Conservation (phyloP, 2,113 vertebrate species). For the Castor canadensis region DNA sequence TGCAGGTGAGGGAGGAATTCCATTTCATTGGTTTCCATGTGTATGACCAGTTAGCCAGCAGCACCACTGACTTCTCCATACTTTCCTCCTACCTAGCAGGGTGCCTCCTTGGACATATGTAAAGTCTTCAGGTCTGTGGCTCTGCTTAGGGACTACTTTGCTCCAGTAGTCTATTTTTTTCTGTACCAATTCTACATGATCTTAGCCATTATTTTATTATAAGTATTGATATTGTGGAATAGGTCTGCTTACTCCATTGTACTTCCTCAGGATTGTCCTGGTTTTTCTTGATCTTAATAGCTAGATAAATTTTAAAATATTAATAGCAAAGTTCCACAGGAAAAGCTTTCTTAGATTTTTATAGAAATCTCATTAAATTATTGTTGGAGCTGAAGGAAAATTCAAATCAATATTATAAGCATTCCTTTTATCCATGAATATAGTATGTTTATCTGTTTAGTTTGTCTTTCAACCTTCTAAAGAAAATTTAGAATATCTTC, state of each 20-base stretch:
- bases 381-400: not conserved
- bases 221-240: not conserved
- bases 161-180: not conserved
- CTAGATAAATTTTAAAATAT: not conserved
- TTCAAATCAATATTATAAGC: not conserved
- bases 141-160: not conserved
- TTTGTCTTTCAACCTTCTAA: not conserved
- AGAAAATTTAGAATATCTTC: not conserved
- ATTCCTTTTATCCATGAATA: not conserved
- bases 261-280: not conserved
- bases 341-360: not conserved
- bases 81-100: not conserved
- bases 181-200: not conserved
- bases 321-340: not conserved
- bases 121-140: not conserved
- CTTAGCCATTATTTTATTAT: not conserved
- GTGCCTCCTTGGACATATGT: not conserved
- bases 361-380: not conserved
- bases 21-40: not conserved
- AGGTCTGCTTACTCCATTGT: not conserved
- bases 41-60: not conserved
- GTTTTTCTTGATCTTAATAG: not conserved
- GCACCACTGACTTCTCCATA: not conserved
- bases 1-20: not conserved
- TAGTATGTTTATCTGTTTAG: too few relatives aligned